Conservation (phyloP, 2,113 vertebrate genomes). For the Prinia subflava region DNA sequence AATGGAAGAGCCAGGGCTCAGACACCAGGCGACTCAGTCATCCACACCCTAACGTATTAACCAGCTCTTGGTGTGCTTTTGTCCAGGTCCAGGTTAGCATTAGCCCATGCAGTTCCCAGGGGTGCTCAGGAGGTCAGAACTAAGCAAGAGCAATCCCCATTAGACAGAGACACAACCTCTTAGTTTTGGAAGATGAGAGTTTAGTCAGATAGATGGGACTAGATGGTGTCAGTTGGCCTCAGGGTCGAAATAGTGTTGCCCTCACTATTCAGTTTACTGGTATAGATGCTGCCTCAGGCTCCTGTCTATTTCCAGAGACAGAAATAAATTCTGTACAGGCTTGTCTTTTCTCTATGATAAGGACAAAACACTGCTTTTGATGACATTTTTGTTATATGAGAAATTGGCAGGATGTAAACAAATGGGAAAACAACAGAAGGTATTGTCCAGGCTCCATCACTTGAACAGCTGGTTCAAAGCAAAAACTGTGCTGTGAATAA, state of each 20-base stretch:
- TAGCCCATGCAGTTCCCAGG: not conserved
- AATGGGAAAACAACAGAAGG: constrained; percentile 41
- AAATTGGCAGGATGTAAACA: constrained; percentile 36
- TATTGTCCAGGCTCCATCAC: not conserved
- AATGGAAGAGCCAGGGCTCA: not conserved
- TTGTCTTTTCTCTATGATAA: not conserved
- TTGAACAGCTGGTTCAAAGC: constrained; percentile 17
- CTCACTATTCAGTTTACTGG: not conserved
- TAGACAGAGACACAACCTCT: not conserved
- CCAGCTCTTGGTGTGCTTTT: not conserved
- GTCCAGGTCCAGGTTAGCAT: not conserved
- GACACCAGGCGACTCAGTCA: not conserved
- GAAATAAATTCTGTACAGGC: not conserved
- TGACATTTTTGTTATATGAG: not conserved
- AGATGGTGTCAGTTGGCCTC: not conserved
- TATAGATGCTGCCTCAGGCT: not conserved
- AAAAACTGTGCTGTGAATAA: not conserved
- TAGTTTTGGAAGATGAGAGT: not conserved
- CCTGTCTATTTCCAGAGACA: not conserved
- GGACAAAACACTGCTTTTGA: not conserved
- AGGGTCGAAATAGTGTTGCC: not conserved
- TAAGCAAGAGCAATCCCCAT: not conserved
- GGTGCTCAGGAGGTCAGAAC: not conserved
- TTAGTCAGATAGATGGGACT: not conserved
- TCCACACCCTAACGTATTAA: not conserved